Conservation (phyloP, 2,113 vertebrate genomes). For the Python bivittatus region DNA sequence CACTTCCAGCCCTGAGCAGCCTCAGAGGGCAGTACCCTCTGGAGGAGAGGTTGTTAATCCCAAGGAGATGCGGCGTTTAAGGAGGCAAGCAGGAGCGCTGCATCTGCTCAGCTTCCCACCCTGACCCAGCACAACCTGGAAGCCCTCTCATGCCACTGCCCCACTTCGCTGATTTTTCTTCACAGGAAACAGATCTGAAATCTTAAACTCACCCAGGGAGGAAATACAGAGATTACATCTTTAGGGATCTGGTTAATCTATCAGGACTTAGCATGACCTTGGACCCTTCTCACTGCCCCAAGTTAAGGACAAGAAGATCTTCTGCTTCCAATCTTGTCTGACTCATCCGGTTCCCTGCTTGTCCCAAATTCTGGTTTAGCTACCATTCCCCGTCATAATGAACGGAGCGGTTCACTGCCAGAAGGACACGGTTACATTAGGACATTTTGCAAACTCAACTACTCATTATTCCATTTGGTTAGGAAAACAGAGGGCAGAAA, state of each 20-base stretch:
- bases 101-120: slow-evolving; percentile 41
- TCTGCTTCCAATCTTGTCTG: not conserved
- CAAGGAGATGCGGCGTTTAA: slow-evolving; percentile 32
- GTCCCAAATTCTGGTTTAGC: not conserved
- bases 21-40: no score
- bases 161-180: not conserved
- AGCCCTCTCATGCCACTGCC: not conserved
- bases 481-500: not conserved
- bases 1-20: no score
- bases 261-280: no score
- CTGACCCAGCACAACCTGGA: slow-evolving; percentile 43
- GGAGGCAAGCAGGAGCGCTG: slow-evolving; percentile 47
- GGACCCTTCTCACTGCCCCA: not conserved
- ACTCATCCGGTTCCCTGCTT: not conserved
- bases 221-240: not conserved
- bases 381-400: not conserved
- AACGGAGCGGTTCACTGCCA: not conserved
- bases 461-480: not conserved
- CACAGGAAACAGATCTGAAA: slow-evolving; percentile 1
- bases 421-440: not conserved
- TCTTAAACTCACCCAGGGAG: not conserved
- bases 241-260: not conserved
- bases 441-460: not conserved
- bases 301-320: not conserved
- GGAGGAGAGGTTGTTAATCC: slow-evolving; percentile 32